These are phyloP conservation scores for Pyrocephalus nanus DNA, from an alignment of 2,797 vertebrate genomes.

Conservation along the genomic window DNA sequence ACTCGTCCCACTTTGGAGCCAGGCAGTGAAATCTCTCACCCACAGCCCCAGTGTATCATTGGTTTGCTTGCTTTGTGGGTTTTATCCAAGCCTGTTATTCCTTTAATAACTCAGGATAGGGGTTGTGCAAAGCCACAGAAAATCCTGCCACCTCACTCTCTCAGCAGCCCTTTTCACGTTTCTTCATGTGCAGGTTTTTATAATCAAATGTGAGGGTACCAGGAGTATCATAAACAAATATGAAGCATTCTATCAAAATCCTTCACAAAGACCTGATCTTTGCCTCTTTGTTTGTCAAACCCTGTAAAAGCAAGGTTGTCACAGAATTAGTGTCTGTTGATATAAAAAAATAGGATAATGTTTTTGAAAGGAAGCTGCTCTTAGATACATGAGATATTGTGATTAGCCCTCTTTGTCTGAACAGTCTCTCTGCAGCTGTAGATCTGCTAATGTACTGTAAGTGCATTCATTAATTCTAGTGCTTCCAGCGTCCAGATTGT, in stretches of 20 bases:
- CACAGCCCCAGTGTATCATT: not conserved
- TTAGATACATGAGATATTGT: not conserved
- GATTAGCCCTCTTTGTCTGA: not conserved
- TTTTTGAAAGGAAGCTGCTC: not conserved
- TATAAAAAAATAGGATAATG: not conserved
- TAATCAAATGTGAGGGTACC: not conserved
- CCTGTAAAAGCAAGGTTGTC: not conserved
- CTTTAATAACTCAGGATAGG: not conserved
- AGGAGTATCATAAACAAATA: not conserved
- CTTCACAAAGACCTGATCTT: not conserved
- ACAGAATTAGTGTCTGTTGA: not conserved
- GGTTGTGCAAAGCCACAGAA: not conserved
- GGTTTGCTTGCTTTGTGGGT: not conserved
- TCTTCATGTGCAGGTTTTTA: not conserved
- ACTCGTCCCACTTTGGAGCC: not conserved
- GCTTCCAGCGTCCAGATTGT: not conserved
- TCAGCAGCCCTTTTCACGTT: not conserved
- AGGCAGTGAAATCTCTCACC: not conserved
- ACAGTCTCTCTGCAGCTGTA: not conserved
- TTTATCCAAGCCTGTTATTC: not conserved
- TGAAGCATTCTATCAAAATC: not conserved
- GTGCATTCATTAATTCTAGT: not conserved
- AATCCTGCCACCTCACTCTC: not conserved
- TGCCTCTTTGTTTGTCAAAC: not conserved
- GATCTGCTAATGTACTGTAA: not conserved